Evolutionary conservation across 1,140 invertebrate genomes (phyloP), one percentile per base, ranked within the genome.

Genomic region (Latrodectus geometricus): DNA sequence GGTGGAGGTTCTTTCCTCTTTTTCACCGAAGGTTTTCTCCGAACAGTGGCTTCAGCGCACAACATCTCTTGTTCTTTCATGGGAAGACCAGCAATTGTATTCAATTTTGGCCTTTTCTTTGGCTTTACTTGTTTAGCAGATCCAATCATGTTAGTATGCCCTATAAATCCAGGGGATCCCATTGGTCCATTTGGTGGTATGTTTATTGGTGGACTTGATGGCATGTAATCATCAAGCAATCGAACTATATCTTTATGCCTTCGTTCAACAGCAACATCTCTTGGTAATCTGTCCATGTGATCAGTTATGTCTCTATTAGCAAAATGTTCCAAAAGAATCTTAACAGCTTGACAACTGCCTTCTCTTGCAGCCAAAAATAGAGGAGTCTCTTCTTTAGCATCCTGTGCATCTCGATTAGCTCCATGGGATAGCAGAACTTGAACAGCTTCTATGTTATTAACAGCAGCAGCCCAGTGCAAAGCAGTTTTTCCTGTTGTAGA

Each of bases 271-370:
- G 98, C 97, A 65, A 99, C 95, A 90, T 99, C 97, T 8, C 96
- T 92, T 0, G 98, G 97, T 89, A 98, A 91, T 73, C 96, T 93
- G 92, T 99, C 98, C 98, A 99, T 99, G 90, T 99, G 97, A 92
- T 99, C 97, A 1, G 97, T 97, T 86, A 99, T 99, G 91, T 99
- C 98, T 54, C 97, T 92, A 91, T 99, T 99, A 8, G 97, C 97
- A 90, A 96, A 95, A 75, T 97, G 95, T 89, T 99, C 97, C 7
- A 99, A 90, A 8, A 99, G 92, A 14, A 96, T 94, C 90, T 97
- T 96, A 88, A 96, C 97, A 0, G 97, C 96, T 90, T 97, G 95
- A 90, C 95, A 98, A 80, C 96, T 97, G 8, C 98, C 97, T 91
- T 99, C 98, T 52, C 96, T 93, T 0, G 97, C 97, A 15, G 97